These are phyloP conservation scores for Diadromus collaris DNA, from an alignment of 2,888 invertebrate species.

Conservation along the genomic window DNA sequence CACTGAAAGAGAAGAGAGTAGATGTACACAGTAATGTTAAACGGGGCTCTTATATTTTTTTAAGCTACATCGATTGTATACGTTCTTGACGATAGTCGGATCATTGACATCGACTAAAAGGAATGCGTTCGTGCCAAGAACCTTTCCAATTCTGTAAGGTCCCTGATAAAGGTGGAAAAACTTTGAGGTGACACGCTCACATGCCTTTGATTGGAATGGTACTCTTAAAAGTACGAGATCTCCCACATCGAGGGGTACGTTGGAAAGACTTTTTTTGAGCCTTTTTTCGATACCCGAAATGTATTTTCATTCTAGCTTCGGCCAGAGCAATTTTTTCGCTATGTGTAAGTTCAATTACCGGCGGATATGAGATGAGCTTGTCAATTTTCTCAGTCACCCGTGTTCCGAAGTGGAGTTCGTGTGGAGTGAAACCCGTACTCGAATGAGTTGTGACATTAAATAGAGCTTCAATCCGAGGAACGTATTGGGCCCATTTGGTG, in stretches of 20 bases:
- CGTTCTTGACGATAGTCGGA: neutral
- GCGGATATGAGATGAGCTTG: conserved; percentile 32
- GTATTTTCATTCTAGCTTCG: too few relatives aligned
- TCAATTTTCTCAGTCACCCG: conserved; percentile 6
- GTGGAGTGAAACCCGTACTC: conserved; percentile 43
- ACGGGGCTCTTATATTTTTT: conserved; percentile 1
- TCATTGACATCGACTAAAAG: conserved; percentile 1
- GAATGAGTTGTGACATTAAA: conserved; percentile 43
- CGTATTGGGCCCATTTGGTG: conserved; percentile 32
- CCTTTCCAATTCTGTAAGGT: conserved; percentile 27
- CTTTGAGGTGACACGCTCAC: neutral
- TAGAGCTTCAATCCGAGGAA: conserved; percentile 36
- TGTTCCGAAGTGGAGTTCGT: conserved; percentile 39
- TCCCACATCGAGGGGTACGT: neutral
- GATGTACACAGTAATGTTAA: neutral
- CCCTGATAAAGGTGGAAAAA: conserved; percentile 41
- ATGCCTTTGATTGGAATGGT: conserved; percentile 25
- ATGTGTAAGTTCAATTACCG: neutral
- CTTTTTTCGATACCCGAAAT: too few relatives aligned
- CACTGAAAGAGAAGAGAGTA: neutral
- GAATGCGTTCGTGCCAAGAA: conserved; percentile 16
- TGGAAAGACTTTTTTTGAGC: neutral
- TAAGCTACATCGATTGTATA: too few relatives aligned
- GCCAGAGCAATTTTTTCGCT: neutral
- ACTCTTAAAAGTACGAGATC: conserved; percentile 37